A percentile compares a stretch with the other conserved stretches of the same genome.
Conservation (phyloP, 2,113 vertebrate species). For the Malurus melanocephalus region DNA sequence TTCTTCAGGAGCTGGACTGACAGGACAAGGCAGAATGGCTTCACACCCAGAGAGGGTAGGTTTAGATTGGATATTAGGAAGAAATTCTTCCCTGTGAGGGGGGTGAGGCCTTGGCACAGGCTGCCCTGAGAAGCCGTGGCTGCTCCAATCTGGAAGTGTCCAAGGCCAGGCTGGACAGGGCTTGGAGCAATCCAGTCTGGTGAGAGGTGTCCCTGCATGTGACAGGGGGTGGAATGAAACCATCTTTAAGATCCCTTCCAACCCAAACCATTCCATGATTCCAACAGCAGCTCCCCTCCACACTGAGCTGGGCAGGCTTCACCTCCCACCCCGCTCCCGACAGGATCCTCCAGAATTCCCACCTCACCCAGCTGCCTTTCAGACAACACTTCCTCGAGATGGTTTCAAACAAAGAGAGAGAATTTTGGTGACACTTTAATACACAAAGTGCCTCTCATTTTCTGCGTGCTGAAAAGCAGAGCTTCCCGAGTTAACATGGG, state of each 20-base stretch:
- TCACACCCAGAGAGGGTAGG: not conserved
- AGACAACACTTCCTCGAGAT: slow-evolving; percentile 4
- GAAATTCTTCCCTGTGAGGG: not conserved
- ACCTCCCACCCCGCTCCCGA: accelerated
- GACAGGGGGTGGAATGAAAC: not conserved
- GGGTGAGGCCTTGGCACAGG: not conserved
- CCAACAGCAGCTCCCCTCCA: not conserved
- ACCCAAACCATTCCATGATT: not conserved
- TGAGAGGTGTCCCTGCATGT: not conserved
- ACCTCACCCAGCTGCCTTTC: slow-evolving; percentile 3
- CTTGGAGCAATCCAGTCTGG: not conserved
- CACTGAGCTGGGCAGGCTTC: not conserved
- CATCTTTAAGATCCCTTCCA: not conserved
- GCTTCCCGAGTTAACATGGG: slow-evolving; percentile 54
- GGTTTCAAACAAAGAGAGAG: slow-evolving; percentile 25
- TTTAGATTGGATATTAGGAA: not conserved
- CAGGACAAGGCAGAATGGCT: not conserved
- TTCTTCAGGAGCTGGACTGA: not conserved
- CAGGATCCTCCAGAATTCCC: not conserved
- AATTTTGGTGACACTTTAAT: slow-evolving; percentile 65
- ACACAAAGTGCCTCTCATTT: slow-evolving; percentile 58
- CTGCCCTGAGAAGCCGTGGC: not conserved
- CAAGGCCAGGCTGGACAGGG: not conserved
- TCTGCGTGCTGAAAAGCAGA: not conserved
- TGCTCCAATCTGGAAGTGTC: not conserved